Evolutionary conservation across 2,797 vertebrate species (phyloP), one percentile per base, ranked within the genome.

Genomic region (Premnoplex brunnescens): DNA sequence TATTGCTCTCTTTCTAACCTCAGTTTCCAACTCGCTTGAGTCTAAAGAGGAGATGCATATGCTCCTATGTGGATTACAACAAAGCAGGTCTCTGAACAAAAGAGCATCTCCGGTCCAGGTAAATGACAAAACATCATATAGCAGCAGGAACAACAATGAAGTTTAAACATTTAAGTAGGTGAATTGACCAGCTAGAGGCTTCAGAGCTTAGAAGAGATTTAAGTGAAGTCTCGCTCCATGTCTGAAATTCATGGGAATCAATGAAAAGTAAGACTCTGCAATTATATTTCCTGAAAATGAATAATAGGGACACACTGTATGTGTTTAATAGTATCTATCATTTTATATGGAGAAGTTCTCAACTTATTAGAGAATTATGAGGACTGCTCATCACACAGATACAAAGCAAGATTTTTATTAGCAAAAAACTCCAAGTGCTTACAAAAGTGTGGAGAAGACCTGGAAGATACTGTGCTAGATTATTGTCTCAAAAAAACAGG

Each of bases 1-100:
- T 91, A 39, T 54, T 62, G 19, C 20, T 90, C 34, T 15, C 49
- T 84, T 90, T 60, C 28, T 37, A 80, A 88, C 52, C 26, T 74
- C 28, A 32, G 67, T 89, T 94, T 83, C 48, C n/a, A 59, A 79
- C 7, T 63, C 48, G 21, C 23, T 59, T 54, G 32, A 49, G 7
- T 67, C 26, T 64, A 44, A 90, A 60, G 34, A 63, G 34, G 8
- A 59, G 17, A 8, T 7, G 1, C 5, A 5, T 67, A n/a, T 62
- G 76, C 28, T 80, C 17, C 26, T 85, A 2, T 17, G 12, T 71
- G n/a, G 20, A 39, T 58, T 85, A 55, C 36, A 62, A 13, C 7
- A 75, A 48, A 51, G 12, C 30, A 34, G 13, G 7, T 59, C 21
- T 89, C 37, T 71, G 28, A 79, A 49, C 2, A 2, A 44, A 85